A percentile compares a stretch with the other conserved stretches of the same genome.
Evolutionary conservation across 2,888 invertebrate genomes (phyloP).

Genomic region (Teleogryllus oceanicus): DNA sequence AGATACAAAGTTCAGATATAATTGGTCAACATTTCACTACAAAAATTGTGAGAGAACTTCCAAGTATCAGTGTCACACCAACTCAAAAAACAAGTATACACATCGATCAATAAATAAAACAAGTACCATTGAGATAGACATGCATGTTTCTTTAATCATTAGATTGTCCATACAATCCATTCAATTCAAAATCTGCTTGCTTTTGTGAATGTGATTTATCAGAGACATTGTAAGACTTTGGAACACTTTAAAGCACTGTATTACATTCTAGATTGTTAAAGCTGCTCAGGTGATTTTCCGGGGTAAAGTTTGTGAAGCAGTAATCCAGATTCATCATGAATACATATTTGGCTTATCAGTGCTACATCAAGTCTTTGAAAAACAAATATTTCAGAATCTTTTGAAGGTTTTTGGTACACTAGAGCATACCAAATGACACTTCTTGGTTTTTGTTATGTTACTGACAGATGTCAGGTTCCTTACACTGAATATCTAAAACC

Average conservation of each 20-base stretch:
- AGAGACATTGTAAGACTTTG: no score
- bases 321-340: no score
- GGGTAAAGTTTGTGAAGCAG: no score
- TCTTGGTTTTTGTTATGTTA: background rate
- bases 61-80: slow-evolving; percentile 18
- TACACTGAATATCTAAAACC: slow-evolving; percentile 18
- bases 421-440: no score
- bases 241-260: no score
- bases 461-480: background rate
- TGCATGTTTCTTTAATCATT: background rate
- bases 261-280: no score
- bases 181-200: background rate
- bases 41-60: background rate
- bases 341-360: no score
- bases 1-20: slow-evolving; percentile 2
- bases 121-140: slow-evolving; percentile 18
- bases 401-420: no score
- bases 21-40: slow-evolving; percentile 4
- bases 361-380: no score
- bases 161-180: background rate
- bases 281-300: no score
- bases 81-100: slow-evolving; percentile 6
- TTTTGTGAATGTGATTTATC: background rate
- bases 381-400: no score
- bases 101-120: background rate